These are phyloP conservation scores for Rhizoglyphus robini DNA, from an alignment of 1,140 invertebrate genomes.

Conservation along the genomic window DNA sequence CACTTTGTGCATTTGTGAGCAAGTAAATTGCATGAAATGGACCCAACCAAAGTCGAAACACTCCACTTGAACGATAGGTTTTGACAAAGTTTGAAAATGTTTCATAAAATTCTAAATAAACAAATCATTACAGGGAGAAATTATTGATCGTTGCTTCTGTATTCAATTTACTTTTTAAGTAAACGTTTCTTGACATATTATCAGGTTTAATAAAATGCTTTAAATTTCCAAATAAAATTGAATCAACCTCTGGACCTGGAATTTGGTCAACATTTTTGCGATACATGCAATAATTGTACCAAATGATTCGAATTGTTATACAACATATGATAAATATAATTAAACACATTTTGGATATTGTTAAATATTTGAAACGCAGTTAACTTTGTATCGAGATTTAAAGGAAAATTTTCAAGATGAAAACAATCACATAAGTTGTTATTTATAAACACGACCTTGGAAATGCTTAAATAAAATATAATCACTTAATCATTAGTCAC, in stretches of 20 bases:
- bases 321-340: too few relatives aligned
- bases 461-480: too few relatives aligned
- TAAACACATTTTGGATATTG: too few relatives aligned
- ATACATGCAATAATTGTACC: too few relatives aligned
- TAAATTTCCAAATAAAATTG: neutral
- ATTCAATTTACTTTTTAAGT: neutral
- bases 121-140: neutral
- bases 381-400: too few relatives aligned
- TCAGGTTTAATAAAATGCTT: neutral
- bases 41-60: conserved; percentile 1
- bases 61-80: neutral
- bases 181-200: neutral
- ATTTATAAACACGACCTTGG: too few relatives aligned
- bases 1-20: conserved; percentile 5
- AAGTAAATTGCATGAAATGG: conserved; percentile 1
- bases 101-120: too few relatives aligned
- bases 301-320: too few relatives aligned
- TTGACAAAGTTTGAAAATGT: neutral
- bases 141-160: neutral
- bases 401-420: too few relatives aligned
- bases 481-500: too few relatives aligned
- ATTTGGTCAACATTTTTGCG: neutral
- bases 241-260: neutral
- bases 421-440: too few relatives aligned
- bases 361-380: too few relatives aligned